phyloP scores from a whole-genome alignment of 2,113 vertebrate genomes.

The Pygoscelis adeliae region DNA sequence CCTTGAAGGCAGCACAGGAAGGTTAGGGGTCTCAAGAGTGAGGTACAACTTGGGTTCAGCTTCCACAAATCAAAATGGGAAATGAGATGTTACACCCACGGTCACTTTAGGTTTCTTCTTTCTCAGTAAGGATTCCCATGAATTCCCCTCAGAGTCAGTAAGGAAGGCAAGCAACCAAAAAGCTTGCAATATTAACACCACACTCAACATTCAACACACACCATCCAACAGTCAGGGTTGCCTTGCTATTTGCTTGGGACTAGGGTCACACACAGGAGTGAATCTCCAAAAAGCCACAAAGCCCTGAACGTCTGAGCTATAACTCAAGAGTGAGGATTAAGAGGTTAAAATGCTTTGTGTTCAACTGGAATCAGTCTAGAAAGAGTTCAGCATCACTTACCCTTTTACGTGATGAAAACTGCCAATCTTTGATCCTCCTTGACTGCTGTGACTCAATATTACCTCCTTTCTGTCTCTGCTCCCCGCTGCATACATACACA shows the following conservation, averaged over 20 bases:
- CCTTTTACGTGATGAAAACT: slow-evolving; percentile 2
- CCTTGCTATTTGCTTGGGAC: not conserved
- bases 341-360: slow-evolving; percentile 6
- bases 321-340: not conserved
- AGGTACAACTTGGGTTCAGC: not conserved
- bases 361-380: not conserved
- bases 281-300: not conserved
- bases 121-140: not conserved
- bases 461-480: not conserved
- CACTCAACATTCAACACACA: accelerated
- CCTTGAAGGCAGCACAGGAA: not conserved
- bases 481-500: not conserved
- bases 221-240: not conserved
- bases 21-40: accelerated
- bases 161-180: not conserved
- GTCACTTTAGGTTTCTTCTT: not conserved
- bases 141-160: not conserved
- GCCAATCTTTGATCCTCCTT: not conserved
- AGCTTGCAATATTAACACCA: not conserved
- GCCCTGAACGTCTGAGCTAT: not conserved
- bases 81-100: not conserved
- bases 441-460: not conserved
- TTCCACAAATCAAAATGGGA: not conserved
- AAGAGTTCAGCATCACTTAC: slow-evolving; percentile 1
- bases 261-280: not conserved